Conservation (phyloP, 2,113 vertebrate species). For the Xyliphius kryptos region DNA sequence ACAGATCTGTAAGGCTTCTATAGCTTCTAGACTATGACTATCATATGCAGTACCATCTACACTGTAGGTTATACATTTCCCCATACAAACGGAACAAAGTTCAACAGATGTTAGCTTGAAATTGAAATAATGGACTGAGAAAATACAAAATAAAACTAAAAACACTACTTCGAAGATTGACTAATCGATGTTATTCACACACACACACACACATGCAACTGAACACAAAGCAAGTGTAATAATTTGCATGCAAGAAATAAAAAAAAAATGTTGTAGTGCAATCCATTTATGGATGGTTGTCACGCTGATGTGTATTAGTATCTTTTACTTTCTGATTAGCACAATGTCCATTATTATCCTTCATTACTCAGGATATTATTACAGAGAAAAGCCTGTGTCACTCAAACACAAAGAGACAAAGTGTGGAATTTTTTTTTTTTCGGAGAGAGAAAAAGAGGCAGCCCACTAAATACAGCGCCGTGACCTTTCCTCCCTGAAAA, state of each 20-base stretch:
- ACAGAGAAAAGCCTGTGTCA: slow-evolving; percentile 69
- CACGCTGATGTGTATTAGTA: slow-evolving; percentile 39
- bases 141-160: no score
- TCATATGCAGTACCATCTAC: no score
- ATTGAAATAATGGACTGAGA: no score
- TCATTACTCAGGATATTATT: slow-evolving; percentile 72
- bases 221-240: slow-evolving; percentile 30
- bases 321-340: slow-evolving; percentile 41
- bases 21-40: no score
- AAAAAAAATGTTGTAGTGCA: slow-evolving; percentile 32
- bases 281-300: slow-evolving; percentile 43
- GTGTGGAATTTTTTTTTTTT: slow-evolving; percentile 33
- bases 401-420: slow-evolving; percentile 59
- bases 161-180: no score
- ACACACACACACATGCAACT: slow-evolving; percentile 30
- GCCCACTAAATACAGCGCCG: slow-evolving; percentile 54
- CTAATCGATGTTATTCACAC: slow-evolving; percentile 36
- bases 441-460: slow-evolving; percentile 50
- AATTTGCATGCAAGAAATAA: slow-evolving; percentile 34
- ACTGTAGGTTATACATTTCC: no score
- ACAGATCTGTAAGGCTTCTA: no score
- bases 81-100: no score
- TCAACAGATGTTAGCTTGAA: no score
- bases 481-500: slow-evolving; percentile 37
- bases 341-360: slow-evolving; percentile 59